A percentile compares a stretch with the other conserved stretches of the same genome.
These are phyloP conservation scores for Brachionus paranguensis DNA, from an alignment of 1,140 invertebrate species.

Conservation along the genomic window DNA sequence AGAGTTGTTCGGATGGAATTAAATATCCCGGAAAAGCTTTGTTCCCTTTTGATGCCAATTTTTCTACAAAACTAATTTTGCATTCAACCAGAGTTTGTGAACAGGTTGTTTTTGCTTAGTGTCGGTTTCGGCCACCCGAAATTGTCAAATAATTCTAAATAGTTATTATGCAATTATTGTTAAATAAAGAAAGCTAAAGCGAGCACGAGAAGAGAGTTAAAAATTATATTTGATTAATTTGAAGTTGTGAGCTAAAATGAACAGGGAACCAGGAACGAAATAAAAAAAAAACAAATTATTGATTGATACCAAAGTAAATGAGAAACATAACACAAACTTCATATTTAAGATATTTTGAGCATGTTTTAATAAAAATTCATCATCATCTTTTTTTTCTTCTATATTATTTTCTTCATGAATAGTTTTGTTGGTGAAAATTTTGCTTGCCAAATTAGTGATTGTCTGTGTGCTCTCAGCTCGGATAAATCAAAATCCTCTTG, in stretches of 20 bases:
- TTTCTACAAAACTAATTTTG: not conserved
- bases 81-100: not conserved
- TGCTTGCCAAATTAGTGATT: not conserved
- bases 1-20: not conserved
- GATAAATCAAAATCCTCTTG: not conserved
- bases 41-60: too few species aligned
- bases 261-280: not conserved
- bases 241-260: not conserved
- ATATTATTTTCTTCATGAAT: not conserved
- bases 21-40: not conserved
- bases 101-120: not conserved
- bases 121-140: not conserved
- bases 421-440: not conserved
- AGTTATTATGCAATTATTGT: not conserved
- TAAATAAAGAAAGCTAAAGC: not conserved
- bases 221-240: constrained; percentile 17
- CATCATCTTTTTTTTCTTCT: not conserved
- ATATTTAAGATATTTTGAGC: constrained; percentile 12
- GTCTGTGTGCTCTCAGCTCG: not conserved
- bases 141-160: not conserved
- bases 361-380: constrained; percentile 18
- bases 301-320: constrained; percentile 1
- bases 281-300: constrained; percentile 13
- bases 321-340: not conserved
- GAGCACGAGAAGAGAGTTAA: not conserved